A percentile compares a stretch with the other conserved stretches of the same genome.
Conservation (phyloP, 2,888 invertebrate genomes). For the Mythimna pallens region DNA sequence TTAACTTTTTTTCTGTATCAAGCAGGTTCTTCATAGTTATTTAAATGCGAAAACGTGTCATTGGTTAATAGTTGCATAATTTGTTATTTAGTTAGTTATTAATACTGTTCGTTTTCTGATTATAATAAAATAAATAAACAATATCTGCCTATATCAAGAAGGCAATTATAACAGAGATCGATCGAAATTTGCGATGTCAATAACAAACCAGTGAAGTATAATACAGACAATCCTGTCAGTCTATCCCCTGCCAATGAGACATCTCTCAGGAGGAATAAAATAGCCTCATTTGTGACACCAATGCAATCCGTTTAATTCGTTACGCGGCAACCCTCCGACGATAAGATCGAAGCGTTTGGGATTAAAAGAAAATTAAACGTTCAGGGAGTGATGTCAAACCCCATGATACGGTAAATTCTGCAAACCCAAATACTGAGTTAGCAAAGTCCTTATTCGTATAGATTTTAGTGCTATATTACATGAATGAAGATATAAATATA, state of each 20-base stretch:
- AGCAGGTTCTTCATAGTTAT: too few relatives aligned
- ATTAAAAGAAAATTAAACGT: constrained; percentile 91
- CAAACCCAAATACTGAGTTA: constrained; percentile 24
- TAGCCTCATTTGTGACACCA: constrained; percentile 89
- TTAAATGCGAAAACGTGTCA: too few relatives aligned
- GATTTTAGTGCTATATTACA: constrained; percentile 62
- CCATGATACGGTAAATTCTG: constrained; percentile 73
- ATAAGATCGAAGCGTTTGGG: constrained; percentile 87
- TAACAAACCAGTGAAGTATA: constrained; percentile 73
- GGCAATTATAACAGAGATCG: constrained; percentile 50
- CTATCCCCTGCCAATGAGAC: constrained; percentile 75
- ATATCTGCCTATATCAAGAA: constrained; percentile 1
- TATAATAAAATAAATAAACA: too few relatives aligned
- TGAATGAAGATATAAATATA: constrained; percentile 21
- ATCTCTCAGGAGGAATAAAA: constrained; percentile 86
- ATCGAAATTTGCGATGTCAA: constrained; percentile 67
- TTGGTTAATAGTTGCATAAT: too few relatives aligned
- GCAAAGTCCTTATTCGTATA: constrained; percentile 52
- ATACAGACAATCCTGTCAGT: constrained; percentile 78
- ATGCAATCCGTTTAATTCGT: constrained; percentile 90
- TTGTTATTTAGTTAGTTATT: too few relatives aligned
- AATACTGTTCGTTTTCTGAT: too few relatives aligned
- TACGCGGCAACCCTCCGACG: constrained; percentile 86
- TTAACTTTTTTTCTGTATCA: too few relatives aligned
- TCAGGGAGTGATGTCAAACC: constrained; percentile 84